Evolutionary conservation across 1,140 invertebrate species (phyloP), one percentile per base, ranked within the genome.

Genomic region (Halictus rubicundus): DNA sequence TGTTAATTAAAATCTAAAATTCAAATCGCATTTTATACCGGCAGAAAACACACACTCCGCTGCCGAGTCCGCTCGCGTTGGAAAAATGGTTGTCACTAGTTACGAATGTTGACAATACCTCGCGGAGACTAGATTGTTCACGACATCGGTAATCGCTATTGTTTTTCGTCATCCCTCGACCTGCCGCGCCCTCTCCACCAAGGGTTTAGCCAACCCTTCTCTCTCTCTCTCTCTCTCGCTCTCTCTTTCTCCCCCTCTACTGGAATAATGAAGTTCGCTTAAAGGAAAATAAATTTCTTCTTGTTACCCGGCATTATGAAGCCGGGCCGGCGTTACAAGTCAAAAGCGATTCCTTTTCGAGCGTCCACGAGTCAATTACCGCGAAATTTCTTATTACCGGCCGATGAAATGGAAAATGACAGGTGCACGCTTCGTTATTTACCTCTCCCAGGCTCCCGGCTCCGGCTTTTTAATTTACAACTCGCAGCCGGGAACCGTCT

Each of bases 371-470:
- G 68, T 78, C 59, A 71, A 78, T 78, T 72, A 72, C 46, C 32
- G 46, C 23, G 69, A 72, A 64, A 72, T 78, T 78, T 72, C 59
- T 78, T 70, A 64, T 72, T 78, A 65, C 68, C 46, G 19, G 12
- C 12, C 21, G 8, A 19, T 52, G 7, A 42, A n/a, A 70, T 42
- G 39, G 21, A 32, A 61, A 63, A 63, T 7, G 25, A 7, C 39
- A n/a, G 16, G 5, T 14, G 32, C 25, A n/a, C 27, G 59, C 27
- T 78, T 61, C 49, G 39, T 52, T 52, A 52, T 70, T 63, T 27
- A 78, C 32, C 3, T 60, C 52, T 19, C 9, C 8, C 42, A 7
- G 5, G 8, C 9, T 10, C 7, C 39, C 39, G 6, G 39, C 39
- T 8, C 39, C 39, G 39, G 10, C 39, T 10, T 12, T 42, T 42